Conservation (phyloP, 1,140 invertebrate genomes). For the Kradibia gibbosae region DNA sequence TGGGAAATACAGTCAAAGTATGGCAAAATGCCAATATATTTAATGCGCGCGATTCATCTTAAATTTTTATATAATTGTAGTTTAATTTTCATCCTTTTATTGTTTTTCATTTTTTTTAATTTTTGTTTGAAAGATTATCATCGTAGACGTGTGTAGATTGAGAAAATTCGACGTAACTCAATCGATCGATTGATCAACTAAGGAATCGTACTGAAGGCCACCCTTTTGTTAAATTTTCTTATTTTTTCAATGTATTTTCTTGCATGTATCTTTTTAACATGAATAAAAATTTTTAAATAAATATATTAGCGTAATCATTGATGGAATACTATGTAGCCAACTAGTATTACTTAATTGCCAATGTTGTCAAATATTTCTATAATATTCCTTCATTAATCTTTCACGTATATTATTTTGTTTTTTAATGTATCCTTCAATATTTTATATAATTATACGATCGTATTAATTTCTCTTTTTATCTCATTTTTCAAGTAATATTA, state of each 20-base stretch:
- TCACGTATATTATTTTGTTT: constrained; percentile 41
- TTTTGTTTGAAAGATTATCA: constrained; percentile 50
- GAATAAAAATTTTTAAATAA: constrained; percentile 72
- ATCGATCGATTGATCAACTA: constrained; percentile 52
- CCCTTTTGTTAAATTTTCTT: constrained; percentile 61
- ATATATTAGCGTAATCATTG: constrained; percentile 68
- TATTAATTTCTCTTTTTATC: constrained; percentile 35
- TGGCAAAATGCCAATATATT: constrained; percentile 50
- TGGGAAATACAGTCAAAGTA: constrained; percentile 55
- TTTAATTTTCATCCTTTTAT: constrained; percentile 30
- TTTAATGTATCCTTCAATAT: constrained; percentile 35
- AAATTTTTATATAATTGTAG: constrained; percentile 42
- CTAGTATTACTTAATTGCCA: constrained; percentile 58
- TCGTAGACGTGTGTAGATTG: constrained; percentile 49
- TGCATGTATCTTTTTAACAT: constrained; percentile 69
- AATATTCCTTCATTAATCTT: constrained; percentile 52
- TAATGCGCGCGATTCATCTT: constrained; percentile 48
- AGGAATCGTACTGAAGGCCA: constrained; percentile 69
- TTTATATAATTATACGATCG: constrained; percentile 42
- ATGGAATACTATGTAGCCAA: constrained; percentile 69
- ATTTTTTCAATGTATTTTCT: constrained; percentile 66
- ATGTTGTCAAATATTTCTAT: constrained; percentile 45
- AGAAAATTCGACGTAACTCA: constrained; percentile 49
- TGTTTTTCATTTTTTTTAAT: constrained; percentile 7
- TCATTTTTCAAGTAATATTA: constrained; percentile 63